A percentile compares a stretch with the other conserved stretches of the same genome.
These are phyloP conservation scores for Phlogophora meticulosa DNA, from an alignment of 2,888 invertebrate species.

Conservation along the genomic window DNA sequence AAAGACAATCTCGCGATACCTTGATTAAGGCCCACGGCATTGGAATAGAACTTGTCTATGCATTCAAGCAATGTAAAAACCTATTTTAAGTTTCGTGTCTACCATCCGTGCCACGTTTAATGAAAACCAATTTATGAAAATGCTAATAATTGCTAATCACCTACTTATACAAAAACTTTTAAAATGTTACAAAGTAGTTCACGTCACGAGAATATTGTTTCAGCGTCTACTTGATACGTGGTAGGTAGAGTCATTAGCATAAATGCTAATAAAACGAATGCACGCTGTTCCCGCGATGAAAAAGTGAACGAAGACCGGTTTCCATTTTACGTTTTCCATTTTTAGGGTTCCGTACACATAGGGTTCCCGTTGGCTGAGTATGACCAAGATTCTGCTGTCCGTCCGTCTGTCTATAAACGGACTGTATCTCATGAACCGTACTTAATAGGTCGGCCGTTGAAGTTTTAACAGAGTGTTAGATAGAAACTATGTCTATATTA, in stretches of 20 bases:
- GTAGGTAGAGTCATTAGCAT: conserved; percentile 35
- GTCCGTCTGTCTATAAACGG: no score
- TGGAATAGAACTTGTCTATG: background rate
- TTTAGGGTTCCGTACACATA: background rate
- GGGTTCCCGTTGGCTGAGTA: no score
- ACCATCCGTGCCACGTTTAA: conserved; percentile 12
- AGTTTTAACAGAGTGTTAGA: no score
- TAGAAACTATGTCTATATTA: no score
- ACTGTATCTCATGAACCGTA: no score
- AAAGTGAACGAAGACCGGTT: conserved; percentile 34
- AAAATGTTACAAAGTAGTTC: conserved; percentile 22
- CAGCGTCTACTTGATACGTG: conserved; percentile 22
- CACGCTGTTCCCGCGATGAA: conserved; percentile 14
- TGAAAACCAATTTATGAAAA: conserved; percentile 36
- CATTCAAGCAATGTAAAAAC: conserved; percentile 1
- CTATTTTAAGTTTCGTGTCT: conserved; percentile 10
- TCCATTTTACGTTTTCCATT: conserved; percentile 43
- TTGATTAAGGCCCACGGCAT: no score
- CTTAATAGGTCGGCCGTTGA: no score
- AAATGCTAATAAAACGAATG: conserved; percentile 39
- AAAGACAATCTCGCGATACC: no score
- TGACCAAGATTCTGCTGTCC: no score
- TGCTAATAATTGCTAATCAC: conserved; percentile 36
- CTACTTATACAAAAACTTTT: conserved; percentile 29
- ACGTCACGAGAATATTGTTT: conserved; percentile 44